These are phyloP conservation scores for Eriocheir sinensis DNA, from an alignment of 1,140 invertebrate species.

Conservation along the genomic window DNA sequence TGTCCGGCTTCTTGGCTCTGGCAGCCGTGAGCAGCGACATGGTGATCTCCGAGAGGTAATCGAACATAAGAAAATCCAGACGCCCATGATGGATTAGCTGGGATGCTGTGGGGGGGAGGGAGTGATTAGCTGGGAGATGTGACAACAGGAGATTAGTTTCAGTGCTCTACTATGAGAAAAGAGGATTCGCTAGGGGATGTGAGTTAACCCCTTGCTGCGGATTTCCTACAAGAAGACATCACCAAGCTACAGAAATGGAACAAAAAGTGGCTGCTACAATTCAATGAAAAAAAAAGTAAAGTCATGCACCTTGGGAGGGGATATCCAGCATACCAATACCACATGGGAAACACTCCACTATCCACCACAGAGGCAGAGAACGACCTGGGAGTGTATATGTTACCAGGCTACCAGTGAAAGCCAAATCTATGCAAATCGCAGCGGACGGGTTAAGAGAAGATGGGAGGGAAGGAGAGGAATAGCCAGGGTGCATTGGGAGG, in stretches of 20 bases:
- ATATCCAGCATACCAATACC: too few species aligned
- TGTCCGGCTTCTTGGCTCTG: constrained; percentile 81
- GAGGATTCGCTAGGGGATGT: background rate
- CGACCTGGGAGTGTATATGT: too few species aligned
- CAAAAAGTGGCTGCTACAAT: too few species aligned
- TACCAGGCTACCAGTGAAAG: too few species aligned
- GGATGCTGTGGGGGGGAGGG: constrained; percentile 81
- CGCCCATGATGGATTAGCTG: constrained; percentile 83
- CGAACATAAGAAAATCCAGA: constrained; percentile 84
- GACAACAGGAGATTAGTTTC: background rate
- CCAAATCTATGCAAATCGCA: too few species aligned
- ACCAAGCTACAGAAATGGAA: too few species aligned
- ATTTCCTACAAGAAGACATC: too few species aligned
- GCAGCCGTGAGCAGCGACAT: constrained; percentile 84
- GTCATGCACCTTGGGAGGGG: too few species aligned
- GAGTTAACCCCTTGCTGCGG: background rate
- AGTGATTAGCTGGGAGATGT: too few species aligned
- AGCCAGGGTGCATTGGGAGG: background rate
- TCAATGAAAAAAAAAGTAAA: too few species aligned
- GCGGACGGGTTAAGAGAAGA: background rate
- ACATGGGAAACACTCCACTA: too few species aligned
- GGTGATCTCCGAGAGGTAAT: constrained; percentile 85
- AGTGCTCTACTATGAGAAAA: background rate
- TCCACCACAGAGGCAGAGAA: too few species aligned
- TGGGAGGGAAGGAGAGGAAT: background rate